phyloP scores from a whole-genome alignment of 2,888 invertebrate species.

The Tubulanus polymorphus region DNA sequence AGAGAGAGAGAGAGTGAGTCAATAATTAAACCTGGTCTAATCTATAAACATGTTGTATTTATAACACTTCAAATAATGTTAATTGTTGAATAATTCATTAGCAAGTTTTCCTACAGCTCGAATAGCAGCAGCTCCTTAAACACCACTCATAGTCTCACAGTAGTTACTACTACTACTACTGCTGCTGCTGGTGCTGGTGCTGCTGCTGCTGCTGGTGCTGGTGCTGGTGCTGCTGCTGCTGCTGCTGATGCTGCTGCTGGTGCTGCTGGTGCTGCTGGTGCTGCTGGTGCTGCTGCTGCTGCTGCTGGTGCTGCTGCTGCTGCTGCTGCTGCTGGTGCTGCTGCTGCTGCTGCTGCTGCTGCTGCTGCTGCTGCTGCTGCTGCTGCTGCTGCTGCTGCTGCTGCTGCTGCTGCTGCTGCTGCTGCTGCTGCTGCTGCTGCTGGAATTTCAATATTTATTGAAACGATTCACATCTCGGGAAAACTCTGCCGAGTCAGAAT shows the following conservation, averaged over 20 bases:
- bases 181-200: constrained; percentile 4
- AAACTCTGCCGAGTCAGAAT: too few relatives aligned
- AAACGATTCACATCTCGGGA: too few relatives aligned
- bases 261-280: neutral
- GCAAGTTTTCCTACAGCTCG: too few relatives aligned
- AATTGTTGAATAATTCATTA: too few relatives aligned
- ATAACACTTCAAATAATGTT: too few relatives aligned
- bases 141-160: neutral
- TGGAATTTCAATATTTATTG: constrained; percentile 1
- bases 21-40: too few relatives aligned
- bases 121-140: neutral
- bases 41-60: too few relatives aligned
- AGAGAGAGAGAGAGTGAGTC: too few relatives aligned
- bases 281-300: neutral
- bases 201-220: constrained; percentile 1
- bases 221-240: neutral
- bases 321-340: neutral
- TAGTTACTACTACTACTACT: constrained; percentile 4
- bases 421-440: constrained; percentile 1
- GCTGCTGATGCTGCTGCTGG: too few relatives aligned
- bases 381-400: constrained; percentile 1
- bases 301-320: neutral
- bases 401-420: constrained; percentile 2
- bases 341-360: constrained; percentile 1
- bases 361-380: constrained; percentile 1